Percentiles rank a stretch among this genome's conserved stretches.
Conservation (phyloP, 2,888 invertebrate species). For the Heliconius cydno region DNA sequence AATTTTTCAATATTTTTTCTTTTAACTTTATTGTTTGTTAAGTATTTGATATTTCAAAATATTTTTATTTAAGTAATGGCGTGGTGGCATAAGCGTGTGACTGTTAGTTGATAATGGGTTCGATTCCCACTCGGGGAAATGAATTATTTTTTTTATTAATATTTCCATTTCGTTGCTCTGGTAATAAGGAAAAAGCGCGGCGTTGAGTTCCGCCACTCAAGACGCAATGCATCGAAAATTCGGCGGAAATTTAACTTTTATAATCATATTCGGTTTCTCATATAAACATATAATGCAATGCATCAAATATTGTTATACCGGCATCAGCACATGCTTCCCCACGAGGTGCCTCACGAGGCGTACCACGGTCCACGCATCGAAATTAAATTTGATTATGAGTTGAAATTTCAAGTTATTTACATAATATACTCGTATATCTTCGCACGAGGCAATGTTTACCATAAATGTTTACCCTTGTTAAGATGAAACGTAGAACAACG, state of each 20-base stretch:
- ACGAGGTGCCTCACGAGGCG: slow-evolving; percentile 27
- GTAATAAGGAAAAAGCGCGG: no score
- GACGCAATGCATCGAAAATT: no score
- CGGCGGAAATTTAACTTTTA: background rate
- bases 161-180: no score
- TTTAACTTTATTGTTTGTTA: background rate
- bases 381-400: slow-evolving; percentile 4
- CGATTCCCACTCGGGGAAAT: background rate
- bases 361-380: slow-evolving; percentile 5
- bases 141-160: no score
- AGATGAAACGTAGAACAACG: background rate
- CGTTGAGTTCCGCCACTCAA: no score
- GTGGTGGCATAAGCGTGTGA: background rate
- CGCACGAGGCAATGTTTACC: slow-evolving; percentile 16
- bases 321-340: background rate
- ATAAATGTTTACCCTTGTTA: background rate
- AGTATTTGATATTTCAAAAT: no score
- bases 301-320: background rate
- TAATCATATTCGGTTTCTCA: background rate
- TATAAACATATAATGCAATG: background rate
- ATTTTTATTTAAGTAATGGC: background rate
- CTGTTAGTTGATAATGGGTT: background rate
- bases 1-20: no score
- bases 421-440: background rate
- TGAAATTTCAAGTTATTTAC: slow-evolving; percentile 18